Percentiles rank a stretch among this genome's conserved stretches.
phyloP scores from a whole-genome alignment of 2,888 invertebrate genomes.

The Leptogaster cylindrica region DNA sequence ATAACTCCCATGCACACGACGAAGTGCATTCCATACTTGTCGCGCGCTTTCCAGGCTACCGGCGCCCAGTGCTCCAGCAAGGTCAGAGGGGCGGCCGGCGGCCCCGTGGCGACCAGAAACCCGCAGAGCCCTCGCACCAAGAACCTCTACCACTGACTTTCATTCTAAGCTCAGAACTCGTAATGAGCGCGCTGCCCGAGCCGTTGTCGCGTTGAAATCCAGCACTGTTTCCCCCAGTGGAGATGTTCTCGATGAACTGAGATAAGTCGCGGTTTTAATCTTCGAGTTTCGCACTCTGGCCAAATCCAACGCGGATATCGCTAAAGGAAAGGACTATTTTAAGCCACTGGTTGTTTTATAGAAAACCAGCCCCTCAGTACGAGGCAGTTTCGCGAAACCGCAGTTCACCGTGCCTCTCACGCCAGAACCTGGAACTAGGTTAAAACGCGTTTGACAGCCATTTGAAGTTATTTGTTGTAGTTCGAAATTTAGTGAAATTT shows the following conservation, averaged over 20 bases:
- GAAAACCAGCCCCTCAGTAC: too few species aligned
- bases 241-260: slow-evolving; percentile 24
- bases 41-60: too few species aligned
- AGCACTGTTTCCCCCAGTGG: not conserved
- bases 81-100: not conserved
- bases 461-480: too few species aligned
- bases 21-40: too few species aligned
- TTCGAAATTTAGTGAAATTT: too few species aligned
- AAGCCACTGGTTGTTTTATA: too few species aligned
- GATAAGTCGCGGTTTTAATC: slow-evolving; percentile 14
- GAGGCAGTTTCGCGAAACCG: too few species aligned
- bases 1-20: too few species aligned
- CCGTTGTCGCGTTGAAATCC: slow-evolving; percentile 10
- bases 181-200: slow-evolving; percentile 6
- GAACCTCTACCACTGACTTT: not conserved
- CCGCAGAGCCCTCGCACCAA: not conserved
- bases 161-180: slow-evolving; percentile 14
- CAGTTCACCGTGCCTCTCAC: too few species aligned
- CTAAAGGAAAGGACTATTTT: not conserved
- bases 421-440: too few species aligned
- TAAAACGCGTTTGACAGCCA: too few species aligned
- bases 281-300: not conserved
- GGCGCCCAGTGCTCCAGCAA: not conserved
- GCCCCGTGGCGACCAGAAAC: not conserved
- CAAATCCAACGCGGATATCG: slow-evolving; percentile 9